Percentiles rank a stretch among this genome's conserved stretches.
phyloP scores from a whole-genome alignment of 2,888 invertebrate species.

The Epinotia ramella region DNA sequence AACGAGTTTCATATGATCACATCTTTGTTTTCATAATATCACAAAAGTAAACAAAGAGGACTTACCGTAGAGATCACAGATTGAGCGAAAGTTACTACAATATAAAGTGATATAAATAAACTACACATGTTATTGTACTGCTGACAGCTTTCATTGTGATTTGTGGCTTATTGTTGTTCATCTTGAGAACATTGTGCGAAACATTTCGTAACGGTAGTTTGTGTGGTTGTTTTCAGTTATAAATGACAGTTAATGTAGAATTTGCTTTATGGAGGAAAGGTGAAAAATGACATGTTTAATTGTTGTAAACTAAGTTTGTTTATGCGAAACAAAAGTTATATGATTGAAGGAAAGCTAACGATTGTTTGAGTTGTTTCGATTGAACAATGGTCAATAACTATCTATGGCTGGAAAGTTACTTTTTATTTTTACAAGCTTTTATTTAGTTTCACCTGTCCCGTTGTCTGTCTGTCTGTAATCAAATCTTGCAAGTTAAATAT shows the following conservation, averaged over 20 bases:
- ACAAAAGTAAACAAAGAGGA: background rate
- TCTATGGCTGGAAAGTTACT: too few relatives aligned
- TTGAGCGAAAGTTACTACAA: constrained; percentile 36
- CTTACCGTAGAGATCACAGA: background rate
- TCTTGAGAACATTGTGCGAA: constrained; percentile 10
- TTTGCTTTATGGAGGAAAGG: background rate
- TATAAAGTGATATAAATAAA: constrained; percentile 32
- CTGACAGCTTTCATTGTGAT: constrained; percentile 37
- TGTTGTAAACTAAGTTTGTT: background rate
- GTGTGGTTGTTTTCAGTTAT: background rate
- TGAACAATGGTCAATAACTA: too few relatives aligned
- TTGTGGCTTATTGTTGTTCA: constrained; percentile 45
- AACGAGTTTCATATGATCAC: background rate
- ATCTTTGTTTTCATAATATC: background rate
- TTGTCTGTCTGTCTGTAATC: too few relatives aligned
- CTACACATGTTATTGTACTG: constrained; percentile 18
- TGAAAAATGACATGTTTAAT: background rate
- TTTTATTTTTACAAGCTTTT: too few relatives aligned
- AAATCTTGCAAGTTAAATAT: too few relatives aligned
- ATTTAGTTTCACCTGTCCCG: too few relatives aligned
- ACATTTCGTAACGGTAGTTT: constrained; percentile 4
- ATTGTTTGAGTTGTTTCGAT: background rate
- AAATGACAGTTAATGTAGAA: background rate
- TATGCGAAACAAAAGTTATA: background rate
- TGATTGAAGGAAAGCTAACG: background rate